Conservation (phyloP, 1,140 invertebrate species). For the Diachasma alloeum region DNA sequence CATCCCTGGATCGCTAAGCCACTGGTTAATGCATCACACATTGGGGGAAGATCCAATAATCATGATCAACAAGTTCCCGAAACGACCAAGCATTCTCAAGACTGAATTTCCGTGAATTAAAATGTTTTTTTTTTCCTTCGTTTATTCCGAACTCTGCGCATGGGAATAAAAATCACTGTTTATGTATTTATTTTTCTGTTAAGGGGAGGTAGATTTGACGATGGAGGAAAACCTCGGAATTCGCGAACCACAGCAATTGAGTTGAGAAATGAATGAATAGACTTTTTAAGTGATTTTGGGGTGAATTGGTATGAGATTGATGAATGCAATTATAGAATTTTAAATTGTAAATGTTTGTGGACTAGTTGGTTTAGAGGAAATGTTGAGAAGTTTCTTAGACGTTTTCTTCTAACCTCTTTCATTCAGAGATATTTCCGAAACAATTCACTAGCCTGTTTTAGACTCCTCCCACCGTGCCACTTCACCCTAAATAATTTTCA, state of each 20-base stretch:
- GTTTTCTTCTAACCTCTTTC: no score
- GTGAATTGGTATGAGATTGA: no score
- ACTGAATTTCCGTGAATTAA: conserved; percentile 49
- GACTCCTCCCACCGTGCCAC: not conserved
- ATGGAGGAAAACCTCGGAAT: not conserved
- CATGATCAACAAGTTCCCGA: conserved; percentile 60
- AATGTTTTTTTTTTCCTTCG: conserved; percentile 8
- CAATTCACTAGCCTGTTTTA: no score
- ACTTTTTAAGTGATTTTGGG: no score
- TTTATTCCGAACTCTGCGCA: conserved; percentile 7
- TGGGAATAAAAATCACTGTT: not conserved
- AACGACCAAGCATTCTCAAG: conserved; percentile 51
- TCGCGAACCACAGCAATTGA: not conserved
- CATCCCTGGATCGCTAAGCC: conserved; percentile 82
- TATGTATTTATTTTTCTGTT: not conserved
- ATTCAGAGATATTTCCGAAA: no score
- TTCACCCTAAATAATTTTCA: not conserved
- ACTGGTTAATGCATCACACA: conserved; percentile 34
- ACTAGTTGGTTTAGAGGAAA: no score
- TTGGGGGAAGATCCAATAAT: conserved; percentile 41
- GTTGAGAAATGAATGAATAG: no score
- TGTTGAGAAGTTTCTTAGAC: no score
- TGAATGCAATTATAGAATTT: no score
- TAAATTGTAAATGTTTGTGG: no score
- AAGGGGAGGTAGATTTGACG: not conserved